Conservation (phyloP, 2,888 invertebrate genomes). For the Atethmia centrago region DNA sequence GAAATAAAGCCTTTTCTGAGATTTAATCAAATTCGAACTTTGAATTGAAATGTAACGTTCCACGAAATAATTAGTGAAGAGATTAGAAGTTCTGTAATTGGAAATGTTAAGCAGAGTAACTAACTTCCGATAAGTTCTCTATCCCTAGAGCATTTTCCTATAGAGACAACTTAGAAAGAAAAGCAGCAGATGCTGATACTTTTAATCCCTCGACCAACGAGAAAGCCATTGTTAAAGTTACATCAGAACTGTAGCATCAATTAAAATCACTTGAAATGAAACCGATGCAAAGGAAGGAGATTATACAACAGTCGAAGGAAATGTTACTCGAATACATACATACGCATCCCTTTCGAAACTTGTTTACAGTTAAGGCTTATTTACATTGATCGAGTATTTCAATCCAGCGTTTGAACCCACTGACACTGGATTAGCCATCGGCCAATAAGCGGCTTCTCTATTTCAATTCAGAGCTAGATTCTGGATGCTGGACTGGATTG, state of each 20-base stretch:
- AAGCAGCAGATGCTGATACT: neutral
- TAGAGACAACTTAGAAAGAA: conserved; percentile 4
- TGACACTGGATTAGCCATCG: no score
- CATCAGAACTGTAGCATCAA: conserved; percentile 35
- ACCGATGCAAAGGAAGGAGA: conserved; percentile 45
- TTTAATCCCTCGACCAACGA: neutral
- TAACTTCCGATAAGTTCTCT: neutral
- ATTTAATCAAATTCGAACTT: no score
- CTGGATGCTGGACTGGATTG: neutral
- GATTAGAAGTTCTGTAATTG: conserved; percentile 1
- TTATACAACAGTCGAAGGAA: conserved; percentile 52
- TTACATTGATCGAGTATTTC: neutral
- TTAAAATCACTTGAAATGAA: conserved; percentile 48
- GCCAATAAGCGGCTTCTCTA: no score
- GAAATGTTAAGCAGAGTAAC: neutral
- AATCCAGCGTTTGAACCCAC: neutral
- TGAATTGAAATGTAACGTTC: neutral
- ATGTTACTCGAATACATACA: conserved; percentile 11
- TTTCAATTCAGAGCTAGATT: neutral
- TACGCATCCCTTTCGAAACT: conserved; percentile 41
- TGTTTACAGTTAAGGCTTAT: neutral
- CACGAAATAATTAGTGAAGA: neutral
- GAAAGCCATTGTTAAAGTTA: conserved; percentile 42
- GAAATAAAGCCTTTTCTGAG: neutral
- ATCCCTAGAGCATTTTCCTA: neutral